phyloP scores from a whole-genome alignment of 2,797 vertebrate genomes.

The Smutsia gigantea region DNA sequence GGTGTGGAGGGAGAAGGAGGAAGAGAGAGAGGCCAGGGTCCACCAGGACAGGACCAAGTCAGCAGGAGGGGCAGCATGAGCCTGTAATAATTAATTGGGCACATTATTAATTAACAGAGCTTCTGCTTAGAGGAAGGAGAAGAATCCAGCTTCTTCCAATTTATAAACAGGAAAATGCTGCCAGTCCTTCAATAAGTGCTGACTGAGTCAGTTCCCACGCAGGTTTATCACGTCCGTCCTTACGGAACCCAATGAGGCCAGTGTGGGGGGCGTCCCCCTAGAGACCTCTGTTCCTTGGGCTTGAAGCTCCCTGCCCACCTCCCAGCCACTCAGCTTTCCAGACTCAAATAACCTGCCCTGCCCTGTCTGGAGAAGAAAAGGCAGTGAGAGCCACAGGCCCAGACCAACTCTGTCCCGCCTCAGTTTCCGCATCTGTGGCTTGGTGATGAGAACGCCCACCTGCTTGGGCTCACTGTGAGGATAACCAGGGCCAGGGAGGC shows the following conservation, averaged over 20 bases:
- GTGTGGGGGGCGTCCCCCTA: neutral
- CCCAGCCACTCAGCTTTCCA: neutral
- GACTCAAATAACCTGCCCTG: neutral
- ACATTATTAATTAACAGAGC: constrained; percentile 20
- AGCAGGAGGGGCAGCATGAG: accelerated
- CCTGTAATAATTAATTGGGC: neutral
- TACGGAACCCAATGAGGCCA: neutral
- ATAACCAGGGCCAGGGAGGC: too few relatives aligned
- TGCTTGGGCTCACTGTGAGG: too few relatives aligned
- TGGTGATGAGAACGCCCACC: neutral
- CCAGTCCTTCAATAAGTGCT: neutral
- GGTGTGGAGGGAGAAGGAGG: neutral
- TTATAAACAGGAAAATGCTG: accelerated
- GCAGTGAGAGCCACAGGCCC: neutral
- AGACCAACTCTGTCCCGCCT: neutral
- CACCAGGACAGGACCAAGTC: neutral
- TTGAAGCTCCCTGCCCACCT: neutral
- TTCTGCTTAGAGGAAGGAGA: neutral
- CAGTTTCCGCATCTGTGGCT: neutral
- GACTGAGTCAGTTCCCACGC: accelerated
- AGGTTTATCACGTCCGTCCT: too few relatives aligned
- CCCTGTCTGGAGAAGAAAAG: neutral
- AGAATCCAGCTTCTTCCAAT: neutral
- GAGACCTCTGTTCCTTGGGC: accelerated
- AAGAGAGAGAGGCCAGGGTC: neutral